Conservation (phyloP, 2,113 vertebrate genomes). For the Aspidoscelis tigris region DNA sequence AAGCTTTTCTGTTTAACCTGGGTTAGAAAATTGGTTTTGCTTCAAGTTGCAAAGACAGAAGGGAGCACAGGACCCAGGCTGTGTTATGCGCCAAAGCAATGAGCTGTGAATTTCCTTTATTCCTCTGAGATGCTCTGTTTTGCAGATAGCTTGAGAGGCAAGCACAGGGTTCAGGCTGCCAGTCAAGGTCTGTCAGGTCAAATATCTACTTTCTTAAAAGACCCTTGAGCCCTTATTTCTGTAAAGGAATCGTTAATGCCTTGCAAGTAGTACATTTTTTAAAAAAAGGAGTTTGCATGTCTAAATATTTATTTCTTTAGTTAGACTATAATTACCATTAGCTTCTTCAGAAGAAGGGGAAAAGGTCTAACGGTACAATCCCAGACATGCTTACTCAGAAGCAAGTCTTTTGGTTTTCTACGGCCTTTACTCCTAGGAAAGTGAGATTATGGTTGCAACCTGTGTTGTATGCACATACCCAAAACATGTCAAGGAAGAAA, state of each 20-base stretch:
- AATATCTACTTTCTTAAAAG: constrained; percentile 42
- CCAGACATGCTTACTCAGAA: too few relatives aligned
- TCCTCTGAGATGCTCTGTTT: constrained; percentile 9
- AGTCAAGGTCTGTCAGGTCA: constrained; percentile 63
- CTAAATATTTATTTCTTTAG: constrained; percentile 60
- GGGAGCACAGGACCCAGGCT: not conserved
- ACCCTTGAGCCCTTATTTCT: constrained; percentile 54
- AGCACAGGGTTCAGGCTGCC: constrained; percentile 41
- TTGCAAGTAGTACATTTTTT: constrained; percentile 52
- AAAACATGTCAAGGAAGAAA: constrained; percentile 46
- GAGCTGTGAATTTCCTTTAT: constrained; percentile 32
- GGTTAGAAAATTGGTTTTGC: constrained; percentile 15
- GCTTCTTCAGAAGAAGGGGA: constrained; percentile 33
- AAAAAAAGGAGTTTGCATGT: not conserved
- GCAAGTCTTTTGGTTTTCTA: too few relatives aligned
- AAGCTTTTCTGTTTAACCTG: not conserved
- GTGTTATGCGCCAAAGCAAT: constrained; percentile 53
- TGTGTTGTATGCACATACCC: not conserved
- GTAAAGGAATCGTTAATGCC: constrained; percentile 48
- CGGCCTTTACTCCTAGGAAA: too few relatives aligned
- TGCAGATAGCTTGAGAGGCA: not conserved
- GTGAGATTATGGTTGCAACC: too few relatives aligned
- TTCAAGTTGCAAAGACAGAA: constrained; percentile 14
- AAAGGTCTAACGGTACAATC: too few relatives aligned
- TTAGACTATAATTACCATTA: constrained; percentile 48